These are phyloP conservation scores for Hofmannophila pseudospretella DNA, from an alignment of 2,888 invertebrate species.

Conservation along the genomic window DNA sequence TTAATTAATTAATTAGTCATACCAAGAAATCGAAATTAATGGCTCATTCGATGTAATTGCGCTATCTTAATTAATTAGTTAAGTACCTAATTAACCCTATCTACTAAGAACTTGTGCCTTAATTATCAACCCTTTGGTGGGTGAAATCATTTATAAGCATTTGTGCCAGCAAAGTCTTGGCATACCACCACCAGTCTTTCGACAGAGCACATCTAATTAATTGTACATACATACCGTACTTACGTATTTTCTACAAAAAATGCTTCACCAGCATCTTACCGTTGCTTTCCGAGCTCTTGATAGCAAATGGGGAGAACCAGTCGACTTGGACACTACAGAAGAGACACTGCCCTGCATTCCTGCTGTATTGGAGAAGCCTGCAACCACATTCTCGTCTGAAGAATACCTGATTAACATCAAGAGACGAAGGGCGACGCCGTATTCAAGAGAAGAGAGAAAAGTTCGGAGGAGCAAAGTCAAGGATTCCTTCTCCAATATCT, in stretches of 20 bases:
- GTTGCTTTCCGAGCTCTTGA: conserved; percentile 47
- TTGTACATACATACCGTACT: too few species aligned
- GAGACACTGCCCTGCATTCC: conserved; percentile 29
- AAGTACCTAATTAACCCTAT: background rate
- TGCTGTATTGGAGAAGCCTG: conserved; percentile 33
- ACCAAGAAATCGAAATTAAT: too few species aligned
- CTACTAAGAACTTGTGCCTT: too few species aligned
- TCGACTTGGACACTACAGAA: conserved; percentile 38
- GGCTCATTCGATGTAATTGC: too few species aligned
- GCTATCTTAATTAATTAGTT: background rate
- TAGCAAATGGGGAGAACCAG: conserved; percentile 45
- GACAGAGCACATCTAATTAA: background rate
- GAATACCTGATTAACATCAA: conserved; percentile 32
- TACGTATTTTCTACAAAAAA: too few species aligned
- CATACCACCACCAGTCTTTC: background rate
- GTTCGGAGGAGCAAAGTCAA: conserved; percentile 20
- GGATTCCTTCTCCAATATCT: conserved; percentile 36
- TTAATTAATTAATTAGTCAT: too few species aligned
- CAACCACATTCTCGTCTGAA: conserved; percentile 49
- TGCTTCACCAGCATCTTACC: conserved; percentile 51
- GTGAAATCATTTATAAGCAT: background rate
- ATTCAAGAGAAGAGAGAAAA: conserved; percentile 22
- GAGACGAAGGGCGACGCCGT: conserved; percentile 27
- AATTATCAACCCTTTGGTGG: background rate
- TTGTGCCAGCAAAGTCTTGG: background rate